Conservation (phyloP, 1,140 invertebrate genomes). For the Cyclina sinensis region DNA sequence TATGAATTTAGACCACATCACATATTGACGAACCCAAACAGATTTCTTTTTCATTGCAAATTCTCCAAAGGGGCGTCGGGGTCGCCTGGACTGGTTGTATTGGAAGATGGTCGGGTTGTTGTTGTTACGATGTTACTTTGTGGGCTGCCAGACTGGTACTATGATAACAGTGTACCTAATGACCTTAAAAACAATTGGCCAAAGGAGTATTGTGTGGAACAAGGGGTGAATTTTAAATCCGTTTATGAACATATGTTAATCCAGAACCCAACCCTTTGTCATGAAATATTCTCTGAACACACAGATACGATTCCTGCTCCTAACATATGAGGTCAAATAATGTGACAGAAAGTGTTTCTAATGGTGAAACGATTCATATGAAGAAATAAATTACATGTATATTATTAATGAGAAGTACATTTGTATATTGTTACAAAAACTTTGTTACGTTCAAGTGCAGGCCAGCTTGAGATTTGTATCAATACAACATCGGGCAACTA, state of each 20-base stretch:
- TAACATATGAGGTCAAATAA: background rate
- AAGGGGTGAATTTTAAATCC: constrained; percentile 34
- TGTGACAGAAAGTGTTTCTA: no score
- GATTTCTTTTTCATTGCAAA: constrained; percentile 48
- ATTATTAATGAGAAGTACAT: no score
- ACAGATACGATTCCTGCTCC: constrained; percentile 3
- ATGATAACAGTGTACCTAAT: background rate
- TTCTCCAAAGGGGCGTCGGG: constrained; percentile 35
- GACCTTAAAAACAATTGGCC: constrained; percentile 6
- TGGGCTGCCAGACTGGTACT: constrained; percentile 48
- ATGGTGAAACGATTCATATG: no score
- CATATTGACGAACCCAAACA: background rate
- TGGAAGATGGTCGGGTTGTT: constrained; percentile 8
- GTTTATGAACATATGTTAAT: background rate
- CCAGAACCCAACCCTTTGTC: background rate
- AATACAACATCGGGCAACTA: no score
- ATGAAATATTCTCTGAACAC: constrained; percentile 11
- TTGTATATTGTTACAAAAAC: no score
- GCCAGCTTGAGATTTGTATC: no score
- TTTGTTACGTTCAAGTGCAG: no score
- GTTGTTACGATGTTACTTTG: constrained; percentile 50
- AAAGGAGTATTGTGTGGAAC: constrained; percentile 31
- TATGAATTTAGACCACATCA: background rate
- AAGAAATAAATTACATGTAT: no score
- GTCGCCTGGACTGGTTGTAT: constrained; percentile 16